phyloP scores from a whole-genome alignment of 2,888 invertebrate species.

The Abrostola tripartita region DNA sequence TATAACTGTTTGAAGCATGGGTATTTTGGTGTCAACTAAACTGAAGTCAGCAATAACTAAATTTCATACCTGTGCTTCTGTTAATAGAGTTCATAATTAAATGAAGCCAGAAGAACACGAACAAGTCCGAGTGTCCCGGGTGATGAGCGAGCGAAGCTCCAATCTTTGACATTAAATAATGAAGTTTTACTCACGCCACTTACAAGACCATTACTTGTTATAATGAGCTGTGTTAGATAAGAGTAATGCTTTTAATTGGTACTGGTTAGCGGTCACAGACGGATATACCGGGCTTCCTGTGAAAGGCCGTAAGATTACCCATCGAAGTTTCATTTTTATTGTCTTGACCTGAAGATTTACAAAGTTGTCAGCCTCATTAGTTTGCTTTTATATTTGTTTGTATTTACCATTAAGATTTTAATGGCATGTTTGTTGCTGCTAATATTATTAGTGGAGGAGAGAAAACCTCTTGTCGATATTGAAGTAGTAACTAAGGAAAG shows the following conservation, averaged over 20 bases:
- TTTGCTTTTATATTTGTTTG: constrained; percentile 10
- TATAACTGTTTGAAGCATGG: constrained; percentile 54
- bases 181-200: constrained; percentile 75
- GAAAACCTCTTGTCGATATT: too few relatives aligned
- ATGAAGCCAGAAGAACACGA: constrained; percentile 39
- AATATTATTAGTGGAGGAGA: too few relatives aligned
- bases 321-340: constrained; percentile 41
- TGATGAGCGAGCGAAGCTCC: constrained; percentile 69
- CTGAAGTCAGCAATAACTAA: background rate
- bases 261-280: constrained; percentile 44
- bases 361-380: constrained; percentile 8
- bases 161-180: constrained; percentile 82
- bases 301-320: constrained; percentile 27
- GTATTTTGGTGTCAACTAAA: constrained; percentile 45
- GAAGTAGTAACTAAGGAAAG: too few relatives aligned
- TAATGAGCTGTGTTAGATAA: constrained; percentile 80
- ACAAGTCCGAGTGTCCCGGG: constrained; percentile 61
- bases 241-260: constrained; percentile 80
- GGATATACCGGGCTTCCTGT: constrained; percentile 32
- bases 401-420: too few relatives aligned
- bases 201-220: constrained; percentile 74
- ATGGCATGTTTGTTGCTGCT: too few relatives aligned
- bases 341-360: constrained; percentile 23
- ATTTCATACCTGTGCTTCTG: constrained; percentile 6
- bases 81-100: constrained; percentile 53